phyloP scores from a whole-genome alignment of 2,888 invertebrate species.

The Eutolmus rufibarbis region DNA sequence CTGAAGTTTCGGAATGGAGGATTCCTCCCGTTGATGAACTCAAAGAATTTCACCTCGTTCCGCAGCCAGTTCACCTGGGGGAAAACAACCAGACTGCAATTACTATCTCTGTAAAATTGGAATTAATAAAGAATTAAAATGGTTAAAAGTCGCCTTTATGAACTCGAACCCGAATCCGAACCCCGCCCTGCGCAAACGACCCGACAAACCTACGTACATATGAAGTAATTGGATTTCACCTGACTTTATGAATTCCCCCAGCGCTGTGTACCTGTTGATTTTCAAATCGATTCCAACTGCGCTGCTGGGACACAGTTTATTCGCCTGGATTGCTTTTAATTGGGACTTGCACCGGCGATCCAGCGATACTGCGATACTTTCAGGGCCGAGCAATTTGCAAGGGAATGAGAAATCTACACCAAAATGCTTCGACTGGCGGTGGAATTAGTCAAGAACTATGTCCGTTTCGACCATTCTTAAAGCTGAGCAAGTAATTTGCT shows the following conservation, averaged over 20 bases:
- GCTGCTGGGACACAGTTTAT: conserved; percentile 15
- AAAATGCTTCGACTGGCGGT: neutral
- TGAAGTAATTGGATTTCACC: conserved; percentile 1
- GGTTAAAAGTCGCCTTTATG: neutral
- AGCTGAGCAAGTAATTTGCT: neutral
- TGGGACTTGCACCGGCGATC: neutral
- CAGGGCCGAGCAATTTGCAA: neutral
- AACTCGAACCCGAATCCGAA: neutral
- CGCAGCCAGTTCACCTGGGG: conserved; percentile 64
- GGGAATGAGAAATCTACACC: neutral
- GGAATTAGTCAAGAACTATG: neutral
- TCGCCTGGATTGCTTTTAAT: conserved; percentile 7
- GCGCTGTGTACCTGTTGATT: conserved; percentile 21
- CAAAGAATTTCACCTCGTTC: conserved; percentile 69
- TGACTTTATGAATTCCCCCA: conserved; percentile 10
- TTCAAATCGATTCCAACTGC: conserved; percentile 14
- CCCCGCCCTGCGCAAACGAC: neutral
- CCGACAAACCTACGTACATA: neutral
- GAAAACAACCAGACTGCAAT: neutral
- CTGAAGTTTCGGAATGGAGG: conserved; percentile 75
- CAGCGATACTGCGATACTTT: neutral
- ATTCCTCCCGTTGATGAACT: conserved; percentile 78
- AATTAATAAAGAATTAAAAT: neutral
- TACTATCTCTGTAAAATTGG: neutral
- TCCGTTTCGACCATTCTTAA: neutral